A percentile compares a stretch with the other conserved stretches of the same genome.
phyloP scores from a whole-genome alignment of 1,140 invertebrate species.

The Globodera rostochiensis region DNA sequence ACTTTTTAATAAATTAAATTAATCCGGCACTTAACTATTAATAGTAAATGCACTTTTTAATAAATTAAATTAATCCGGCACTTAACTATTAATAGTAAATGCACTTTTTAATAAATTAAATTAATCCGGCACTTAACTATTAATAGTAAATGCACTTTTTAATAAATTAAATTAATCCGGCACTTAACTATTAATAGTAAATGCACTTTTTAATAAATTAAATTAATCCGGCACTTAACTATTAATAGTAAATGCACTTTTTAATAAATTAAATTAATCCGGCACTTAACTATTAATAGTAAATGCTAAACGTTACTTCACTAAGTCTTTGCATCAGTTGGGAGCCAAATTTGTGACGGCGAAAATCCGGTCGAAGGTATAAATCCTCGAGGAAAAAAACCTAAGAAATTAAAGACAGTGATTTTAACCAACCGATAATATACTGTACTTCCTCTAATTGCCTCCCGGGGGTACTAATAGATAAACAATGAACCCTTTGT shows the following conservation, averaged over 20 bases:
- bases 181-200: neutral
- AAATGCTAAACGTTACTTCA: neutral
- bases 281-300: neutral
- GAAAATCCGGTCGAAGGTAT: slow-evolving; percentile 13
- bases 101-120: neutral
- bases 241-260: too few relatives aligned
- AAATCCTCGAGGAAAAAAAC: neutral
- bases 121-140: neutral
- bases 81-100: neutral
- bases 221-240: neutral
- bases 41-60: too few relatives aligned
- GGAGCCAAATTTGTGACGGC: slow-evolving; percentile 3
- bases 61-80: neutral
- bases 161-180: neutral
- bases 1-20: neutral
- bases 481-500: too few relatives aligned
- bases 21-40: neutral
- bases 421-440: too few relatives aligned
- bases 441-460: too few relatives aligned
- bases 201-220: neutral
- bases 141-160: too few relatives aligned
- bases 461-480: too few relatives aligned
- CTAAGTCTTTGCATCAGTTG: neutral
- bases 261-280: neutral
- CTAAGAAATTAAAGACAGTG: neutral